Percentiles rank a stretch among this genome's conserved stretches.
phyloP scores from a whole-genome alignment of 2,888 invertebrate genomes.

The Bugula neritina region DNA sequence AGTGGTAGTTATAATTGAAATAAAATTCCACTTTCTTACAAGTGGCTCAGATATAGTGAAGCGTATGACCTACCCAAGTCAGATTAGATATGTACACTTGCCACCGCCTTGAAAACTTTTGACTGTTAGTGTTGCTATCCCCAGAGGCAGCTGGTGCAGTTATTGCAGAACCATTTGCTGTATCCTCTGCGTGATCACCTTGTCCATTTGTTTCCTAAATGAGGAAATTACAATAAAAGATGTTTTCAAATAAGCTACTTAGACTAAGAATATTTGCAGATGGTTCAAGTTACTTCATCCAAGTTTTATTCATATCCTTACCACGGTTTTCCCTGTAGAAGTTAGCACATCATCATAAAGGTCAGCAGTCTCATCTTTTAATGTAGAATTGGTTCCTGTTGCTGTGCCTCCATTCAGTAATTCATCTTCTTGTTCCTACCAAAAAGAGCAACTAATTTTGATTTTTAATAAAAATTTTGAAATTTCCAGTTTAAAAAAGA shows the following conservation, averaged over 20 bases:
- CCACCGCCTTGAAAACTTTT: constrained; percentile 41
- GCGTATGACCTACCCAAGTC: constrained; percentile 80
- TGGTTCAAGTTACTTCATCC: too few relatives aligned
- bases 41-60: too few relatives aligned
- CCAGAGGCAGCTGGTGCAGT: constrained; percentile 33
- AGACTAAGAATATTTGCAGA: too few relatives aligned
- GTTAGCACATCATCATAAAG: constrained; percentile 92
- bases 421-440: constrained; percentile 25
- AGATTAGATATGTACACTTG: constrained; percentile 96
- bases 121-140: constrained; percentile 39
- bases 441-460: too few relatives aligned
- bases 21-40: too few relatives aligned
- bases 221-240: neutral
- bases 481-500: too few relatives aligned
- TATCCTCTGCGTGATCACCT: constrained; percentile 18
- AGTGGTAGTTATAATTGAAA: too few relatives aligned
- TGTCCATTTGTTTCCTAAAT: constrained; percentile 7
- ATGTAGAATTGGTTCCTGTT: constrained; percentile 40
- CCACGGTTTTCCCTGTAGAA: constrained; percentile 59
- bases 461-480: too few relatives aligned
- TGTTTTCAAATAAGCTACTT: too few relatives aligned
- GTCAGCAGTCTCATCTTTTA: constrained; percentile 82
- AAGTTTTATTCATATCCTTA: too few relatives aligned
- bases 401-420: neutral
- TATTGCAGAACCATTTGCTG: neutral